Evolutionary conservation across 2,113 vertebrate genomes (phyloP).

Genomic region (Condylura cristata): DNA sequence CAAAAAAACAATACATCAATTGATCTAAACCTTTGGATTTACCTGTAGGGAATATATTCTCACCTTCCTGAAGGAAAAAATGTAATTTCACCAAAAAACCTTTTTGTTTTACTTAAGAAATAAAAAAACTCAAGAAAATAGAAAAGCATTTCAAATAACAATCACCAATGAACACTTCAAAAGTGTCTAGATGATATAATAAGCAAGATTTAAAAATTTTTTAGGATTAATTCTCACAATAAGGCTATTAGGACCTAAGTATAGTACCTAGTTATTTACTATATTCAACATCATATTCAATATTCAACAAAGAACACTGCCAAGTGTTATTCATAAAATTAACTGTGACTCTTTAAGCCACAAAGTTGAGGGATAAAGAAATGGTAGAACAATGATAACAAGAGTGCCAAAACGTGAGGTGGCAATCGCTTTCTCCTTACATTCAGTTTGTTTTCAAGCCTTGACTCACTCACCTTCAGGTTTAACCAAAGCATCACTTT

Average conservation of each 20-base stretch:
- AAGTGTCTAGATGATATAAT: slow-evolving; percentile 6
- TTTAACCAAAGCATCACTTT: not conserved
- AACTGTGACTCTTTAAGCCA: not conserved
- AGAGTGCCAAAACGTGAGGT: not conserved
- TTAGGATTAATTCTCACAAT: not conserved
- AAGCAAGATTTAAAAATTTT: not conserved
- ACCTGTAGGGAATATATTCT: not conserved
- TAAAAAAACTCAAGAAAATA: slow-evolving; percentile 6
- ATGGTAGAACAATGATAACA: not conserved
- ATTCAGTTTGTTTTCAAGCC: not conserved
- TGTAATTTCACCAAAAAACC: not conserved
- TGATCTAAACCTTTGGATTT: not conserved
- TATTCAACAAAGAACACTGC: not conserved
- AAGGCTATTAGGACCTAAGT: not conserved
- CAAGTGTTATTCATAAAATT: not conserved
- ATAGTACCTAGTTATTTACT: not conserved
- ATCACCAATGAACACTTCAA: not conserved
- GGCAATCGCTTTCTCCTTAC: not conserved
- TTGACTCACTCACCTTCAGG: not conserved
- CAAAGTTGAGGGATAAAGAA: not conserved
- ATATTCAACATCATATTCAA: no score
- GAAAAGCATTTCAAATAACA: slow-evolving; percentile 27
- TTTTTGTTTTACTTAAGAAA: slow-evolving; percentile 31
- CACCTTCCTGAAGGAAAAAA: not conserved
- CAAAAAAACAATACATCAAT: not conserved